Conservation (phyloP, 1,140 invertebrate species). For the Drosophila tristis region DNA sequence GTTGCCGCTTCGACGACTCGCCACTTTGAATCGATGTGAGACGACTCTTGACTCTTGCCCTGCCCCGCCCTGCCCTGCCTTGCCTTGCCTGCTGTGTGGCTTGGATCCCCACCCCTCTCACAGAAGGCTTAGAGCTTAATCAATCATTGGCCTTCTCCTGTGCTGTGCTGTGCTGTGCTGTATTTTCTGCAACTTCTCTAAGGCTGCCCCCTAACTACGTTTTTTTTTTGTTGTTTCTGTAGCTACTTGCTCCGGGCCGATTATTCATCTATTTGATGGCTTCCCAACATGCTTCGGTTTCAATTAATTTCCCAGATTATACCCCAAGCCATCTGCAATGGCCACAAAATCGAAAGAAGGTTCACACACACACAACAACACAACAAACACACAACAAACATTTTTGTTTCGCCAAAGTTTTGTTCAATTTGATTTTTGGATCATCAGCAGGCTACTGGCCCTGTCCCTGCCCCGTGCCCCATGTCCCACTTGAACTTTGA, state of each 20-base stretch:
- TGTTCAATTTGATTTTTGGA: slow-evolving; percentile 51
- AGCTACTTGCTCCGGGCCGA: background rate
- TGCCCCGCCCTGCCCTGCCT: too few species aligned
- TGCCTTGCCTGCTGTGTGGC: too few species aligned
- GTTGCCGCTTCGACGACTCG: too few species aligned
- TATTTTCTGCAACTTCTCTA: too few species aligned
- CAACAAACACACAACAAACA: background rate
- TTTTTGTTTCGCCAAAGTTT: slow-evolving; percentile 53
- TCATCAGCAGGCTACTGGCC: background rate
- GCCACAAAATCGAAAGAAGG: slow-evolving; percentile 49
- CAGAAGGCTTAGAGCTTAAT: slow-evolving; percentile 32
- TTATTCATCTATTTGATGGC: slow-evolving; percentile 58
- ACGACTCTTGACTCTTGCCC: slow-evolving; percentile 6
- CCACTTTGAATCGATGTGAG: slow-evolving; percentile 10
- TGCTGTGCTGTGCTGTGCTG: background rate
- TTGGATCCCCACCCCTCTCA: background rate
- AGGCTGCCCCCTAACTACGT: too few species aligned
- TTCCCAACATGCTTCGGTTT: slow-evolving; percentile 56
- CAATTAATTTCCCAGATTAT: slow-evolving; percentile 73
- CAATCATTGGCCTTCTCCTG: slow-evolving; percentile 54
- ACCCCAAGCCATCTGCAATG: slow-evolving; percentile 56
- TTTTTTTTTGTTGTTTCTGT: too few species aligned
- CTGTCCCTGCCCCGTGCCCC: too few species aligned
- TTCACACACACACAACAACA: slow-evolving; percentile 1
- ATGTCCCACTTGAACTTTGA: slow-evolving; percentile 27